Evolutionary conservation across 1,140 invertebrate genomes (phyloP), one percentile per base, ranked within the genome.

Genomic region (Phymastichus coffea): DNA sequence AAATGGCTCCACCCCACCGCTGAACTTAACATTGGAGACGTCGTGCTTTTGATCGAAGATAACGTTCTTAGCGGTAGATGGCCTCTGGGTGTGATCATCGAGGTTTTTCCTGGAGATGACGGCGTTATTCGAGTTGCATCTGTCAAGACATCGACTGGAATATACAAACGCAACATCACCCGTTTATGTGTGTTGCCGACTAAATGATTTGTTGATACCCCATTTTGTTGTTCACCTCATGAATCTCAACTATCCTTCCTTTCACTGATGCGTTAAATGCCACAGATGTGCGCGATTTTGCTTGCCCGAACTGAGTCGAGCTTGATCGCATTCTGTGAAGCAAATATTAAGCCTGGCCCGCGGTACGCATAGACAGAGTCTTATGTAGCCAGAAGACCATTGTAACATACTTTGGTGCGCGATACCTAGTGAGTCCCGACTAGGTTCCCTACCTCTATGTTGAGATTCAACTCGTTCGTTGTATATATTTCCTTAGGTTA

Each of bases 11-110:
- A 15, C 2, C 12, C 44, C 4, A 19, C 14, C 2, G 4, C 7
- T 2, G 23, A 40, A 4, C 37, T 57, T 7, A 38, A 58, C 17
- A 22, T 40, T 10, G 19, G 26, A 19, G 14, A 20, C 1, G 3
- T 51, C 3, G 46, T 58, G 8, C 19, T 58, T 3, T 8, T 51
- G 3, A 49, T 48, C n/a, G 47, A 58, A 1, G 40, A 58, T 4
- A 41, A 51, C 8, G 7, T 51, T 2, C 47, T 2, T 28, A 46
- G 4, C 47, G 46, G 14, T 7, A 22, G 1, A 35, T 59, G 1
- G 19, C n/a, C n/a, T n/a, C n/a, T n/a, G n/a, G n/a, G n/a, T n/a
- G n/a, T n/a, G n/a, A n/a, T n/a, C n/a, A n/a, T 33, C 12, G 14
- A 44, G 8, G 10, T 52, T 1, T 47, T 51, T 20, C 46, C 46